Conservation (phyloP, 2,888 invertebrate genomes). For the Ischnus inquisitorius region DNA sequence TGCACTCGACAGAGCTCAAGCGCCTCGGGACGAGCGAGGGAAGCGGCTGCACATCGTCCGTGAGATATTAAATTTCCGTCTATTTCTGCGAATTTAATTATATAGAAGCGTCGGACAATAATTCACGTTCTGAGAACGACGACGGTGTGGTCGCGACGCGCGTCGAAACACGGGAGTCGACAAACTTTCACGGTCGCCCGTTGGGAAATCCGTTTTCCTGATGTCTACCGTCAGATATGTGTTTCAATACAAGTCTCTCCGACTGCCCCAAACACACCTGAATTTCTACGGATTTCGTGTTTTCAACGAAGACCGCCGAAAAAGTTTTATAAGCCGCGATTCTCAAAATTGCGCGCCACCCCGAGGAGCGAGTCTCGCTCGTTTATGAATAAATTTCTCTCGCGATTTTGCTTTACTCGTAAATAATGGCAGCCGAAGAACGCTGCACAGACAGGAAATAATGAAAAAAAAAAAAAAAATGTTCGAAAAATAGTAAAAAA, state of each 20-base stretch:
- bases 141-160: background rate
- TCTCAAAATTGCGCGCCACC: too few species aligned
- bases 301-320: background rate
- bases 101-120: background rate
- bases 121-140: conserved; percentile 3
- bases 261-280: background rate
- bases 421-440: background rate
- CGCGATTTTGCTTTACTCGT: background rate
- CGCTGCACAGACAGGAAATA: conserved; percentile 7
- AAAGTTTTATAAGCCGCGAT: conserved; percentile 13
- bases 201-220: conserved; percentile 60
- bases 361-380: background rate
- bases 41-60: background rate
- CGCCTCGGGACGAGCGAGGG: too few species aligned
- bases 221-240: conserved; percentile 23
- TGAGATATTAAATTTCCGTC: conserved; percentile 22
- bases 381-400: conserved; percentile 25
- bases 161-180: conserved; percentile 42
- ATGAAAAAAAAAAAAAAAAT: conserved; percentile 25
- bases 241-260: conserved; percentile 7
- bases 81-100: conserved; percentile 19
- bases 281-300: background rate
- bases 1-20: too few species aligned
- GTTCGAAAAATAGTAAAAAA: conserved; percentile 34
- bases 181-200: conserved; percentile 48